A percentile compares a stretch with the other conserved stretches of the same genome.
These are phyloP conservation scores for Dufourea novaeangliae DNA, from an alignment of 1,140 invertebrate species.

Conservation along the genomic window DNA sequence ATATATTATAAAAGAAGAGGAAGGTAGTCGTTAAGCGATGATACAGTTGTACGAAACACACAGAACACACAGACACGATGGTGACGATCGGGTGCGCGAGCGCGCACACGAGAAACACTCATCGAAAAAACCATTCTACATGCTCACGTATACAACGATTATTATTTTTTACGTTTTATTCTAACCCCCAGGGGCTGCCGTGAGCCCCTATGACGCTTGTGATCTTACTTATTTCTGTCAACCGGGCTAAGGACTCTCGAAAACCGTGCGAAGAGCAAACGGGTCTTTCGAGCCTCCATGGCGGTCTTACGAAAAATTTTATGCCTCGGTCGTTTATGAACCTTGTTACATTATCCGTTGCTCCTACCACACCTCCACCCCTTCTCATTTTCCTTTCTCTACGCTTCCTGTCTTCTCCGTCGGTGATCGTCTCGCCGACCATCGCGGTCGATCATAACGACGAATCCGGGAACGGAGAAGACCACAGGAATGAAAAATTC, in stretches of 20 bases:
- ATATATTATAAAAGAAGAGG: slow-evolving; percentile 39
- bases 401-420: slow-evolving; percentile 41
- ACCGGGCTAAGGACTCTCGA: slow-evolving; percentile 73
- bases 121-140: slow-evolving; percentile 33
- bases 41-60: slow-evolving; percentile 33
- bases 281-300: slow-evolving; percentile 70
- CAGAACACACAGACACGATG: neutral
- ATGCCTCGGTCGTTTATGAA: slow-evolving; percentile 72
- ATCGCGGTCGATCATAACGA: slow-evolving; percentile 10
- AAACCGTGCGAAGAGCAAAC: slow-evolving; percentile 17
- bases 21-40: slow-evolving; percentile 50
- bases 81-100: neutral
- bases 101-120: neutral
- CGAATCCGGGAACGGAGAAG: slow-evolving; percentile 50
- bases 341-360: neutral
- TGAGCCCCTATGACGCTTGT: slow-evolving; percentile 77
- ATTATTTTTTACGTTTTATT: slow-evolving; percentile 71
- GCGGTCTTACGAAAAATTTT: slow-evolving; percentile 75
- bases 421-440: slow-evolving; percentile 28
- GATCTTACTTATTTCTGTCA: slow-evolving; percentile 79
- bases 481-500: slow-evolving; percentile 37
- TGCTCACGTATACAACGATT: slow-evolving; percentile 58
- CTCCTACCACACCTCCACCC: neutral
- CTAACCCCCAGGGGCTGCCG: slow-evolving; percentile 71
- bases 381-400: neutral